phyloP scores from a whole-genome alignment of 2,113 vertebrate genomes.

The Mastomys natalensis region DNA sequence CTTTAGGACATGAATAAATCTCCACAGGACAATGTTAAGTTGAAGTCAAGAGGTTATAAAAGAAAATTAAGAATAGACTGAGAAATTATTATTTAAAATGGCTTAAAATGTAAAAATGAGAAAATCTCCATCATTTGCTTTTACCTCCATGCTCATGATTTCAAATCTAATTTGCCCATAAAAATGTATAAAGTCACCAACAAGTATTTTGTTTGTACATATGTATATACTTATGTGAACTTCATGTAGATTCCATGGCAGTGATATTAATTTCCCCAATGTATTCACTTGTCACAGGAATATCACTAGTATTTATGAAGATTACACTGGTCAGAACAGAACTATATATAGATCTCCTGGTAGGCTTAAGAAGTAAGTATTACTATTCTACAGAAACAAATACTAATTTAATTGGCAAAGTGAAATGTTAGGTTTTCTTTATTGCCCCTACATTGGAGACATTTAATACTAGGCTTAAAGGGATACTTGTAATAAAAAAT shows the following conservation, averaged over 20 bases:
- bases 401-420: background rate
- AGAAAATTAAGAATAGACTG: slow-evolving; percentile 73
- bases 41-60: slow-evolving; percentile 77
- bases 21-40: slow-evolving; percentile 76
- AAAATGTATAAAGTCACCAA: background rate
- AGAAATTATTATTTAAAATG: slow-evolving; percentile 71
- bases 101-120: slow-evolving; percentile 58
- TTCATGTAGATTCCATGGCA: background rate
- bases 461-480: background rate
- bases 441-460: background rate
- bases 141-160: background rate
- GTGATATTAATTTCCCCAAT: background rate
- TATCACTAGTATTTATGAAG: slow-evolving; percentile 36
- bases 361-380: background rate
- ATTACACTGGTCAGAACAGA: background rate
- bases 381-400: background rate
- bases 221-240: background rate
- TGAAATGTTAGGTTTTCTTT: background rate
- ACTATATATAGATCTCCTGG: background rate
- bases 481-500: background rate
- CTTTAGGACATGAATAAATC: slow-evolving; percentile 80
- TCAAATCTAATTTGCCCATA: background rate
- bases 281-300: background rate
- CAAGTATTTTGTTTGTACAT: background rate
- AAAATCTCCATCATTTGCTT: slow-evolving; percentile 40